Evolutionary conservation across 2,888 invertebrate genomes (phyloP).

Genomic region (Pecten maximus): DNA sequence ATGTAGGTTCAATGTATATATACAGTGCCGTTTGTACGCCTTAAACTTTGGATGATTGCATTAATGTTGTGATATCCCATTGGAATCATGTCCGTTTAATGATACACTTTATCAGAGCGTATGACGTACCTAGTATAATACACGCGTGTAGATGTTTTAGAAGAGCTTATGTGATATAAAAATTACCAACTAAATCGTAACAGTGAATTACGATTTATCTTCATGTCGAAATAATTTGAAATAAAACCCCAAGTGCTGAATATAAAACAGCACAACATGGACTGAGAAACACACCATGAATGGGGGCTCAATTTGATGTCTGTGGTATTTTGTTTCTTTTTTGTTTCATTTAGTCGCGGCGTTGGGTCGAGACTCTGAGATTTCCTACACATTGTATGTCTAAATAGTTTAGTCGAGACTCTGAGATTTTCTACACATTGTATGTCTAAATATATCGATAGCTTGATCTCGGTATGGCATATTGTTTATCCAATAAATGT

Average conservation of each 20-base stretch:
- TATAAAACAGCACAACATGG: not conserved
- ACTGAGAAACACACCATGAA: not conserved
- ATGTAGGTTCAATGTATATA: not conserved
- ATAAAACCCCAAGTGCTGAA: not conserved
- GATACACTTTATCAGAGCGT: not conserved
- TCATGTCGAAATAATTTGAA: conserved; percentile 19
- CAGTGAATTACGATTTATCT: not conserved
- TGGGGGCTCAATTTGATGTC: not conserved
- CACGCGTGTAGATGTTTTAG: not conserved
- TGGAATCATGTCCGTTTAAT: not conserved
- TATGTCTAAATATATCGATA: no score
- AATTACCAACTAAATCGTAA: conserved; percentile 11
- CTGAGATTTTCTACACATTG: not conserved
- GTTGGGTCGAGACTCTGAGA: not conserved
- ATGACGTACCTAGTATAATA: not conserved
- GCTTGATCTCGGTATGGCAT: no score
- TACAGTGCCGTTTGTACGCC: not conserved
- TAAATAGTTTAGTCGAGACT: not conserved
- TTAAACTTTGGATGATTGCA: not conserved
- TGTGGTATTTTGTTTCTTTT: not conserved
- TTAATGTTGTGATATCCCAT: not conserved
- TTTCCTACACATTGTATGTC: not conserved
- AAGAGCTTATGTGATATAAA: not conserved
- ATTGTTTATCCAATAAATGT: no score
- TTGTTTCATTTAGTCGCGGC: not conserved